A percentile compares a stretch with the other conserved stretches of the same genome.
These are phyloP conservation scores for Spisula subtruncata DNA, from an alignment of 2,888 invertebrate species.

Conservation along the genomic window DNA sequence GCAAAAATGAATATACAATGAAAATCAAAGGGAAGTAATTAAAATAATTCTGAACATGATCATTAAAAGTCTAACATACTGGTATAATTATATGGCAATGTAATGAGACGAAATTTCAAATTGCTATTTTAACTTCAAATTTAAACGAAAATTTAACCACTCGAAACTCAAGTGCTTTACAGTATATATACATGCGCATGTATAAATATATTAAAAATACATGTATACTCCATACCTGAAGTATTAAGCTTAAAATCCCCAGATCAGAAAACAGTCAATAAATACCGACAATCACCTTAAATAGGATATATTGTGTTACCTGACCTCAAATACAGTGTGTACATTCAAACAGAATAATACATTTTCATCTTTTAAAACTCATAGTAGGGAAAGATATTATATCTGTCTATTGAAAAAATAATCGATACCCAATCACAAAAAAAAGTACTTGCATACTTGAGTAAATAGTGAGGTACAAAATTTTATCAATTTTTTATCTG, in stretches of 20 bases:
- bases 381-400: not conserved
- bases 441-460: conserved; percentile 27
- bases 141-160: too few relatives aligned
- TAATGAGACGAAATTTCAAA: too few relatives aligned
- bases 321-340: conserved; percentile 11
- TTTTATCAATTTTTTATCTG: conserved; percentile 51
- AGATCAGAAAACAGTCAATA: not conserved
- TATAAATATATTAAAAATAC: not conserved
- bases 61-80: too few relatives aligned
- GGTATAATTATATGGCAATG: too few relatives aligned
- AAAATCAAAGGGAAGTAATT: too few relatives aligned
- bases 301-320: not conserved
- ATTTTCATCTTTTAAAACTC: not conserved
- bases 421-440: conserved; percentile 10
- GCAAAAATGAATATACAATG: too few relatives aligned
- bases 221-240: not conserved
- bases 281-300: not conserved
- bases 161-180: too few relatives aligned
- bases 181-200: too few relatives aligned
- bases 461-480: conserved; percentile 1
- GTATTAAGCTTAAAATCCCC: not conserved
- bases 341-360: not conserved
- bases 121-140: too few relatives aligned
- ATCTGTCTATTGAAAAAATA: not conserved
- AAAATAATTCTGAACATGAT: too few relatives aligned